phyloP scores from a whole-genome alignment of 2,113 vertebrate species.

The Rhinoderma darwinii region DNA sequence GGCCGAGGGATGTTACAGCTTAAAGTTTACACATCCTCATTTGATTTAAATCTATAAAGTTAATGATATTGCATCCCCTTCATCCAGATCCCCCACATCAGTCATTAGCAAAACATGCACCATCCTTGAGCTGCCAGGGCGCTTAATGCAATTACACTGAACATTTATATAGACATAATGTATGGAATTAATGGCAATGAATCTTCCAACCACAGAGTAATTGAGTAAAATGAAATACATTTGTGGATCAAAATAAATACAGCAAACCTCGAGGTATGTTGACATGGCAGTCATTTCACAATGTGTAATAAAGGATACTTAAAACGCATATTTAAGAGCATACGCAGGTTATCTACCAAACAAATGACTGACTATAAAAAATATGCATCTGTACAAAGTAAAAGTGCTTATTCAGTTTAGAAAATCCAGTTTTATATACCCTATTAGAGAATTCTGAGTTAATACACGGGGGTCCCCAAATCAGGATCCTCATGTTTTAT shows the following conservation, averaged over 20 bases:
- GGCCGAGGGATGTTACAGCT: not conserved
- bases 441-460: too few species aligned
- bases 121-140: not conserved
- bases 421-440: too few species aligned
- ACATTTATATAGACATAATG: not conserved
- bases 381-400: too few species aligned
- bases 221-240: conserved; percentile 20
- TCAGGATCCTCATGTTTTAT: too few species aligned
- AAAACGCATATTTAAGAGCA: not conserved
- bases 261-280: not conserved
- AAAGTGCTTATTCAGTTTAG: too few species aligned
- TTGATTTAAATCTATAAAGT: not conserved
- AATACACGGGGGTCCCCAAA: too few species aligned
- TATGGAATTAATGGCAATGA: conserved; percentile 2
- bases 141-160: not conserved
- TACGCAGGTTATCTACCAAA: not conserved
- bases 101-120: not conserved
- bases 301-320: not conserved
- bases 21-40: not conserved
- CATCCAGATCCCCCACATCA: not conserved
- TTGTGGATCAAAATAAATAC: conserved; percentile 22
- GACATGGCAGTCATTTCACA: not conserved
- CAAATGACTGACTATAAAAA: too few species aligned
- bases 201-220: conserved; percentile 24
- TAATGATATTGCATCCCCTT: not conserved